Evolutionary conservation across 2,113 vertebrate species (phyloP).

Genomic region (Epinephelus moara): DNA sequence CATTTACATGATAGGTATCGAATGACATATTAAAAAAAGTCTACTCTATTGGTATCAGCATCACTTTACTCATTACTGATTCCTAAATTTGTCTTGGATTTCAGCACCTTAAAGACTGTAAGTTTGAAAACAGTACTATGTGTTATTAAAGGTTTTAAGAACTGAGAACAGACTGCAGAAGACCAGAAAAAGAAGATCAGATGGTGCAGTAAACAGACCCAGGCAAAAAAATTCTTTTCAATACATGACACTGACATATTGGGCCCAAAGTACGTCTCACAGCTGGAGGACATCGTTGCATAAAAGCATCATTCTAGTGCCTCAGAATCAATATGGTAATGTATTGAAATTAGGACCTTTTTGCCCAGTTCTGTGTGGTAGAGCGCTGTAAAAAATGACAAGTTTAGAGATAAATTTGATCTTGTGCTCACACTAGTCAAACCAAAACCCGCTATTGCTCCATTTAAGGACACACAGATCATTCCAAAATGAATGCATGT

Average conservation of each 20-base stretch:
- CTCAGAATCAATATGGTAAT: neutral
- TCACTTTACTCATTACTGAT: too few relatives aligned
- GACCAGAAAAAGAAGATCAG: slow-evolving; percentile 1
- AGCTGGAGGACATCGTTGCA: neutral
- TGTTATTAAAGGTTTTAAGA: slow-evolving; percentile 8
- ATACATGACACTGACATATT: neutral
- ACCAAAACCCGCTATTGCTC: neutral
- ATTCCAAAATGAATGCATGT: neutral
- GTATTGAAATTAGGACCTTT: neutral
- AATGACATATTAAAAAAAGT: too few relatives aligned
- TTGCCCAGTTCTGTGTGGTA: slow-evolving; percentile 37
- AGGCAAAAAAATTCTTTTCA: slow-evolving; percentile 45
- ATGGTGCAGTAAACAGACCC: slow-evolving; percentile 15
- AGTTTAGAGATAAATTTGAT: slow-evolving; percentile 7
- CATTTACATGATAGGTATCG: too few relatives aligned
- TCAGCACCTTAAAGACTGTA: neutral
- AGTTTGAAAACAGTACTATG: neutral
- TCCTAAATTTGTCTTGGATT: neutral
- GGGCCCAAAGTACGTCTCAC: neutral
- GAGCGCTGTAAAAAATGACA: slow-evolving; percentile 43
- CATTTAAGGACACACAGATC: neutral
- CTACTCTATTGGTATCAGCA: too few relatives aligned
- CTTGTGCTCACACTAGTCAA: slow-evolving; percentile 14
- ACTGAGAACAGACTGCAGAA: neutral
- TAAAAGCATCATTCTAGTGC: neutral